These are phyloP conservation scores for Chironomus riparius DNA, from an alignment of 2,888 invertebrate species.

Conservation along the genomic window DNA sequence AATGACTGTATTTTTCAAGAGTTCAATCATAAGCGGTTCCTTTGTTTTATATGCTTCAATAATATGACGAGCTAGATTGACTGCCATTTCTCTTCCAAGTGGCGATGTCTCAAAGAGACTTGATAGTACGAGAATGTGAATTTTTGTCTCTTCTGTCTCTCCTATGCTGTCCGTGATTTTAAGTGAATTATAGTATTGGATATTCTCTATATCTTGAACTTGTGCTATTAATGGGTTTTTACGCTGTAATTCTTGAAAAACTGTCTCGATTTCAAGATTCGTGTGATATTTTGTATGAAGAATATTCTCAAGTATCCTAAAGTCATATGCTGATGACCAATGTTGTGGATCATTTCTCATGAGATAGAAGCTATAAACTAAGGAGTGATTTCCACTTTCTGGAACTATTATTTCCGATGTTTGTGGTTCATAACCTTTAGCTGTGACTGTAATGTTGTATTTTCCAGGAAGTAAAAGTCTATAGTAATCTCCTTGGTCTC, in stretches of 20 bases:
- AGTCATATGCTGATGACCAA: slow-evolving; percentile 78
- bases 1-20: slow-evolving; percentile 64
- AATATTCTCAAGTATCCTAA: slow-evolving; percentile 59
- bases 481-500: slow-evolving; percentile 84
- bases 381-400: slow-evolving; percentile 43
- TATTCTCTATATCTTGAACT: slow-evolving; percentile 59
- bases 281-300: slow-evolving; percentile 56
- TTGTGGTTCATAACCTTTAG: slow-evolving; percentile 58
- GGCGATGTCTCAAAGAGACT: slow-evolving; percentile 75
- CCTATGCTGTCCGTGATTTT: slow-evolving; percentile 64
- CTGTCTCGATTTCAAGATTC: slow-evolving; percentile 53
- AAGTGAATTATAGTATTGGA: slow-evolving; percentile 58
- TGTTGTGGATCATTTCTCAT: slow-evolving; percentile 71
- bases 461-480: slow-evolving; percentile 75
- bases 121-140: slow-evolving; percentile 75
- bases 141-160: slow-evolving; percentile 65
- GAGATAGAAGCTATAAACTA: slow-evolving; percentile 66
- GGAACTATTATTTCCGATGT: slow-evolving; percentile 56
- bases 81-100: slow-evolving; percentile 70
- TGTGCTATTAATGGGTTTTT: slow-evolving; percentile 57
- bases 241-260: slow-evolving; percentile 60
- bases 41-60: slow-evolving; percentile 59
- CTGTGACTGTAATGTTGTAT: slow-evolving; percentile 68
- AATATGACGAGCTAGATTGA: slow-evolving; percentile 76
- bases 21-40: slow-evolving; percentile 53